Base-by-base conservation (phyloP, 1,140 invertebrate species). In the Drosophila sucinea region DNA sequence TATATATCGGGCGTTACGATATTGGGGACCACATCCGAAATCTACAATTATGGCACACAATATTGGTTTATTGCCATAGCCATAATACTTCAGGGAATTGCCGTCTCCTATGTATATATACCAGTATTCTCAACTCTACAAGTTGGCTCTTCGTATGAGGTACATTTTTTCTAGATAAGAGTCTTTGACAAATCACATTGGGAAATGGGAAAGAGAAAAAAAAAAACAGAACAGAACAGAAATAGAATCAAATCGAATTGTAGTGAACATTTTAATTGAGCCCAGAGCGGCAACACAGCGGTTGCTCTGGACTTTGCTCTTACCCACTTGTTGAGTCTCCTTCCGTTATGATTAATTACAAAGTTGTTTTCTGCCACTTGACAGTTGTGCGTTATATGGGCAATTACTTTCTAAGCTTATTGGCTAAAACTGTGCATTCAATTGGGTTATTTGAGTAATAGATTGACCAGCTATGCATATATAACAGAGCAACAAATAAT, bases 1-100 rank as follows among this genome's bases (percentile, higher is more conserved):
- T 97, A 98, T 91, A 96, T 98, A 91, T 98, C 97, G 0, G 97
- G 97, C 57, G 96, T 98, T 35, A 97, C 97, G 6, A 94, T 98
- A 67, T 93, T 98, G 11, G 97, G 97, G 10, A 97, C 96, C 7
- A 97, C 97, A 3, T 95, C 96, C 0, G 97, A 98, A 93, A 96
- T 97, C 73, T 98, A 98, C 90, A 96, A 95, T 92, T 97, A 94
- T 91, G 97, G 97, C 2, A 96, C 96, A 0, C 95, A 97, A 85
- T 97, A 97, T 91, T 96, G 95, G 94, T 92, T 96, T 72, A 96
- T 96, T 27, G 93, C 95, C 10, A 92, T 97, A 38, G 94, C 95
- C 1, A 94, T 96, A 51, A 81, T 94, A 8, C 93, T 96, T 7
- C 94, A 95, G 69, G 94, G 97, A 32, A 86, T 95, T 3, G 93